Evolutionary conservation across 2,797 vertebrate genomes (phyloP).

Genomic region (Amblyraja radiata): DNA sequence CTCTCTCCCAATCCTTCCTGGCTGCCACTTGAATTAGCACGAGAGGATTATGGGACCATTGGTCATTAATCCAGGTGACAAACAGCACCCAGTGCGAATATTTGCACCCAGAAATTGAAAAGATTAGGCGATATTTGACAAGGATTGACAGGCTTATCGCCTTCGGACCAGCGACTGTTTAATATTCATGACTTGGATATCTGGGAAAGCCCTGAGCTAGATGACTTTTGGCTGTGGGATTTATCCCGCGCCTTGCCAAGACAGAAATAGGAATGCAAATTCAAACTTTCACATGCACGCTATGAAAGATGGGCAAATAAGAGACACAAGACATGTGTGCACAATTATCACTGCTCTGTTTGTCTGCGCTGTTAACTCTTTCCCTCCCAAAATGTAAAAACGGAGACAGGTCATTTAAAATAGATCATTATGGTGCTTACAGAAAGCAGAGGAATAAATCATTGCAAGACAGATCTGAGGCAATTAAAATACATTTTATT

Average conservation of each 20-base stretch:
- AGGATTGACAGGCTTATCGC: constrained; percentile 90
- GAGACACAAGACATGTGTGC: constrained; percentile 13
- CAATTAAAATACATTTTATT: too few relatives aligned
- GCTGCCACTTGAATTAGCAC: constrained; percentile 99
- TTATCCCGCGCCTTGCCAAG: constrained; percentile 33
- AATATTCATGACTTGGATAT: constrained; percentile 92
- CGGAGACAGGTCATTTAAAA: constrained; percentile 15
- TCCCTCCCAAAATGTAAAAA: constrained; percentile 5
- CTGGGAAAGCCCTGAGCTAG: constrained; percentile 65
- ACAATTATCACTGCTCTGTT: constrained; percentile 25
- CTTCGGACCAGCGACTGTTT: constrained; percentile 95
- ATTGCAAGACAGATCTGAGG: not conserved
- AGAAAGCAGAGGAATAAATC: constrained; percentile 4
- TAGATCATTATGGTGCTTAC: not conserved
- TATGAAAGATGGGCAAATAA: constrained; percentile 30
- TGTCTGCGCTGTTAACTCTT: constrained; percentile 27
- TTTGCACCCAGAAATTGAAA: constrained; percentile 99
- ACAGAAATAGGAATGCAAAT: constrained; percentile 38
- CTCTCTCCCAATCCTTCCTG: constrained; percentile 64
- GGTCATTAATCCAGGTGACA: constrained; percentile 99
- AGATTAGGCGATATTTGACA: constrained; percentile 99
- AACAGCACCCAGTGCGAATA: constrained; percentile 99
- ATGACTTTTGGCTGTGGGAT: constrained; percentile 57
- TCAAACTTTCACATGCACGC: constrained; percentile 23
- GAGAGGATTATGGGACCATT: constrained; percentile 94